Evolutionary conservation across 2,888 invertebrate species (phyloP), one percentile per base, ranked within the genome.

Genomic region (Plutella xylostella): DNA sequence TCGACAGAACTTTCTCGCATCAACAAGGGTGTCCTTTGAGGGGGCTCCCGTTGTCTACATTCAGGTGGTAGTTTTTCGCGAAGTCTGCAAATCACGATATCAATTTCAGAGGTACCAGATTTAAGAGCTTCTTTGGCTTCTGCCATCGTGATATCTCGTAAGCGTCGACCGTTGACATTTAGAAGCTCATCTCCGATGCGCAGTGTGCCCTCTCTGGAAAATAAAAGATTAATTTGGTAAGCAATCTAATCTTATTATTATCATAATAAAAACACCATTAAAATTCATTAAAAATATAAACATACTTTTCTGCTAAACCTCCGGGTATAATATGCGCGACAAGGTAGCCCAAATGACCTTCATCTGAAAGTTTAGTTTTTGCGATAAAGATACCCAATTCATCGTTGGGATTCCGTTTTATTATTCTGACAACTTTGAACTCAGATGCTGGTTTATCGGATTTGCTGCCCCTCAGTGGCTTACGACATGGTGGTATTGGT

Each of bases 361-460:
- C 85, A 45, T 87, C 87, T 2, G 86, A 77, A 14, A 87, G 74
- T 51, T 87, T 87, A 28, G 87, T 87, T 70, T 89, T 90, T 3
- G 90, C 89, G 48, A 92, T 90, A 57, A 89, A 89, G 63, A 92
- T 90, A 5, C 91, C 91, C 37, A 92, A 68, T 63, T 90, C 90
- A 60, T 90, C 89, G 28, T 82, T 72, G 3, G 86, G 80, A 47
- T 73, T 83, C 46, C 84, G 82, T 55, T 87, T 85, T 4, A 76
- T 65, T 49, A 90, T 84, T 55, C 86, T 85, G 5, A 89, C 88
- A 5, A 80, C 83, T 68, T 82, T 75, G 52, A 77, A 77, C 57
- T 79, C 73, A 17, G 68, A 65, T 51, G 60, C 60, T 2, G 56
- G 45, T 56, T 76, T 77, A 34, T 77, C 72, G 34, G 68, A 57